phyloP scores from a whole-genome alignment of 2,888 invertebrate genomes.

The Neocrepidodera transversa region DNA sequence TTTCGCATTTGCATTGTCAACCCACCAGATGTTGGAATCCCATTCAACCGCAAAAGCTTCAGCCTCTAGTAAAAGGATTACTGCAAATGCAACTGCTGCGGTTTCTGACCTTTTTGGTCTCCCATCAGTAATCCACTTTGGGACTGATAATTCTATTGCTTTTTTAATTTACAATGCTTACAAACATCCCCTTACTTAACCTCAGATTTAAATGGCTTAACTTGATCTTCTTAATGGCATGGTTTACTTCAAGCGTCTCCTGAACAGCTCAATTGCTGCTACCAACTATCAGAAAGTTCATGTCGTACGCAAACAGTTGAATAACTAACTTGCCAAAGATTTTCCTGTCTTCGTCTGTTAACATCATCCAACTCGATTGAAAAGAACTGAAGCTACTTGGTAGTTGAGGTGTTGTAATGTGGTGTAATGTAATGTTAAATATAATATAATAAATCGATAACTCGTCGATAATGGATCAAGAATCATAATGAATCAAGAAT shows the following conservation, averaged over 20 bases:
- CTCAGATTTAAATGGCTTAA: constrained; percentile 21
- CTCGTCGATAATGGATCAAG: too few relatives aligned
- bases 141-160: constrained; percentile 24
- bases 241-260: constrained; percentile 36
- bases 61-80: constrained; percentile 29
- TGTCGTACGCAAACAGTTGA: constrained; percentile 42
- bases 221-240: too few relatives aligned
- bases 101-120: constrained; percentile 22
- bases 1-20: constrained; percentile 52
- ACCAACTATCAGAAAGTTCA: constrained; percentile 31
- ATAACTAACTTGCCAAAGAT: constrained; percentile 41
- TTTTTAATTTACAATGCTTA: constrained; percentile 28
- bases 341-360: constrained; percentile 42
- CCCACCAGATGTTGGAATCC: constrained; percentile 44
- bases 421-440: too few relatives aligned
- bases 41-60: constrained; percentile 31
- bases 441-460: too few relatives aligned
- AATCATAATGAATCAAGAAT: too few relatives aligned
- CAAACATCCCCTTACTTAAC: constrained; percentile 16
- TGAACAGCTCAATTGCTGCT: constrained; percentile 13
- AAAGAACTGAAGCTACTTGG: too few relatives aligned
- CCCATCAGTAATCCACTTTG: constrained; percentile 46
- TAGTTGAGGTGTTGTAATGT: too few relatives aligned
- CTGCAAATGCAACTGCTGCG: constrained; percentile 20
- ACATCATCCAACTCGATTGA: constrained; percentile 41